A percentile compares a stretch with the other conserved stretches of the same genome.
Evolutionary conservation across 2,888 invertebrate genomes (phyloP).

Genomic region (Lasioglossum malachurum): DNA sequence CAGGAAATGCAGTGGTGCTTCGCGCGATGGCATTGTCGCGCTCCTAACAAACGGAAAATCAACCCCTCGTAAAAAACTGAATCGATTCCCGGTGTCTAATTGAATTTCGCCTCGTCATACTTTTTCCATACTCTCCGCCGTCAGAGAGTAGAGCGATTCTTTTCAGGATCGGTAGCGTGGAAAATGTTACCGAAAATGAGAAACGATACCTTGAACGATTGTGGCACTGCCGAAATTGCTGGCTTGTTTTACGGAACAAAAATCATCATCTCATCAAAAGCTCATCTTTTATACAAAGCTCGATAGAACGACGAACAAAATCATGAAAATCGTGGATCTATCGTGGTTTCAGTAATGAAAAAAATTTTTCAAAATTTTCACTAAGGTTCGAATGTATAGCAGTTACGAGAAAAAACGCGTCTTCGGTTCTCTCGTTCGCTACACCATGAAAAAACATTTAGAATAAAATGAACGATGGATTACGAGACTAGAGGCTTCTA

Average conservation of each 20-base stretch:
- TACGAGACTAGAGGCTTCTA: no score
- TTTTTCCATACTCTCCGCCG: background rate
- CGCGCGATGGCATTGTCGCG: background rate
- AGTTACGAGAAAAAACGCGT: no score
- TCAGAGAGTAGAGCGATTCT: background rate
- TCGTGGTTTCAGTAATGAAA: no score
- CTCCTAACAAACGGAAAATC: conserved; percentile 2
- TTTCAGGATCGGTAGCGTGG: background rate
- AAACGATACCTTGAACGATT: background rate
- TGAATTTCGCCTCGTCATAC: background rate
- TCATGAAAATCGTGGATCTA: no score
- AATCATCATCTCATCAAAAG: no score
- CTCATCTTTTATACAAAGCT: no score
- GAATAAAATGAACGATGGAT: no score
- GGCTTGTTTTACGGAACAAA: background rate
- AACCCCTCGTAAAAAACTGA: conserved; percentile 9
- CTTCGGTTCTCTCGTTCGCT: no score
- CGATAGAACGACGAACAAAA: no score
- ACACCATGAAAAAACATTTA: no score
- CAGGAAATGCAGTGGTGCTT: background rate
- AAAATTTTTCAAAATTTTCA: no score
- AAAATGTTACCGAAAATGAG: background rate
- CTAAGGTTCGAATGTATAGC: no score
- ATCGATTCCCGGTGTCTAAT: conserved; percentile 15
- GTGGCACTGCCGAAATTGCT: background rate